Conservation (phyloP, 2,113 vertebrate genomes). For the Cromileptes altivelis region DNA sequence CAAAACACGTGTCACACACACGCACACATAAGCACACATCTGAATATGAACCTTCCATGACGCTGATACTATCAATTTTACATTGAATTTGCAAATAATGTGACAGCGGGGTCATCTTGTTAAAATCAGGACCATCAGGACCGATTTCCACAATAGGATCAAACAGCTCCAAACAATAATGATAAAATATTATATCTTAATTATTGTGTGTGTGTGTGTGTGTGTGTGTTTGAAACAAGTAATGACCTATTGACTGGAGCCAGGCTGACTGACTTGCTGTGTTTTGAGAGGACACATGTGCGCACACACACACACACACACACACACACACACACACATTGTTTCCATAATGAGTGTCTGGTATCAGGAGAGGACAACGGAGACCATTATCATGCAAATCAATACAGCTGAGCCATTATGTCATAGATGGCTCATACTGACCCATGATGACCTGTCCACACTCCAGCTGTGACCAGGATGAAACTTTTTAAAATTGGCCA, state of each 20-base stretch:
- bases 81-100: background rate
- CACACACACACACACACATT: background rate
- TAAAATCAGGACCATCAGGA: background rate
- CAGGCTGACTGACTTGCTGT: slow-evolving; percentile 17
- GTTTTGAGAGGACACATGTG: background rate
- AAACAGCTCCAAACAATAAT: background rate
- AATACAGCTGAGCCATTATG: background rate
- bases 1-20: no score
- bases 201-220: no score
- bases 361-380: background rate
- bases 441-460: background rate
- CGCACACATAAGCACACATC: background rate
- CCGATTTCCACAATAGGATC: background rate
- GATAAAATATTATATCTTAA: no score
- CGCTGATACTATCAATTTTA: background rate
- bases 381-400: slow-evolving; percentile 21
- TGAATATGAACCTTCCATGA: background rate
- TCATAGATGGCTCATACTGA: background rate
- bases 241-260: slow-evolving; percentile 2
- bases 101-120: background rate
- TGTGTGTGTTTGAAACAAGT: no score
- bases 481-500: background rate
- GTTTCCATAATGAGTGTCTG: slow-evolving; percentile 7
- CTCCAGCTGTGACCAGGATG: background rate
- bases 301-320: background rate